Percentiles rank a stretch among this genome's conserved stretches.
Conservation (phyloP, 2,888 invertebrate genomes). For the Rotaria macrura region DNA sequence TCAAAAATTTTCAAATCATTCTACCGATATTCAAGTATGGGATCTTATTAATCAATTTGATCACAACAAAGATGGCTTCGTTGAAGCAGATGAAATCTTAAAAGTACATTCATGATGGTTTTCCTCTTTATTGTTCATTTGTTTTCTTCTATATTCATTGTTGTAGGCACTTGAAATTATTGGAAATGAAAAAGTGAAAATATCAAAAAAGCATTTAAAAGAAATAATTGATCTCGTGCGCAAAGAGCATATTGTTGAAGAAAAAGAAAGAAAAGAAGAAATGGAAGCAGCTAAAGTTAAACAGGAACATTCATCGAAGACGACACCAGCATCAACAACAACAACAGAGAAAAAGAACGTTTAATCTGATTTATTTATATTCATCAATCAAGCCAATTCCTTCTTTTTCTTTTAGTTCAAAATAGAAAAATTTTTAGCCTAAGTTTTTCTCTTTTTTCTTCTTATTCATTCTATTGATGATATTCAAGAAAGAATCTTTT, state of each 20-base stretch:
- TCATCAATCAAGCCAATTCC: background rate
- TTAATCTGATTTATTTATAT: background rate
- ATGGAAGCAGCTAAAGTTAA: background rate
- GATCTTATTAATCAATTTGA: constrained; percentile 11
- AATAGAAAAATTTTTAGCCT: background rate
- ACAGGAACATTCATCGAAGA: background rate
- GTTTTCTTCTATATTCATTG: background rate
- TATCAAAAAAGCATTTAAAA: background rate
- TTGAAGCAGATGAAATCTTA: constrained; percentile 11
- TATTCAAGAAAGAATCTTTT: background rate
- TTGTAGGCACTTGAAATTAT: background rate
- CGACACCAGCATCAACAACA: background rate
- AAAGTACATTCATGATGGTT: background rate
- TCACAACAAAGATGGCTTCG: background rate
- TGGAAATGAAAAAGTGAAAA: background rate
- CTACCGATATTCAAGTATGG: background rate
- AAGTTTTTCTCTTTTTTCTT: background rate
- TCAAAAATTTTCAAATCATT: background rate
- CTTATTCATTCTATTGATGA: no score
- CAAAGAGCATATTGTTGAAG: constrained; percentile 14
- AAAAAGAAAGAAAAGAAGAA: constrained; percentile 8
- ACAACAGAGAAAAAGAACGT: background rate
- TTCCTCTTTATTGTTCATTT: no score
- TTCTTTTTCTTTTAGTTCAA: background rate
- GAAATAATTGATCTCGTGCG: background rate